A percentile compares a stretch with the other conserved stretches of the same genome.
Conservation (phyloP, 2,888 invertebrate genomes). For the Pheosia tremula region DNA sequence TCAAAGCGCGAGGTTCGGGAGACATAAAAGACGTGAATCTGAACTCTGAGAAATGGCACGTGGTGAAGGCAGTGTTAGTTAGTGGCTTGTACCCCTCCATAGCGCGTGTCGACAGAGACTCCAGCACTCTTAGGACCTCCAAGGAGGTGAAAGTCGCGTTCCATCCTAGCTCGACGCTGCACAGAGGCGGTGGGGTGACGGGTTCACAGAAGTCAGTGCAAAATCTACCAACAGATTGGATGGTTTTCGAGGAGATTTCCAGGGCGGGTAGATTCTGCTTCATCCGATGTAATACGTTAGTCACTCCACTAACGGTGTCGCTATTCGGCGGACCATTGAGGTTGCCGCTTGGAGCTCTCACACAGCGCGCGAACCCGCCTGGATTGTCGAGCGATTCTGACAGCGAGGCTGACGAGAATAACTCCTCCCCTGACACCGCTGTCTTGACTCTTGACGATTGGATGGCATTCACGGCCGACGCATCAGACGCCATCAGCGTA, state of each 20-base stretch:
- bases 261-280: slow-evolving; percentile 88
- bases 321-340: slow-evolving; percentile 90
- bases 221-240: slow-evolving; percentile 91
- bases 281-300: slow-evolving; percentile 91
- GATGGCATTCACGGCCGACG: slow-evolving; percentile 88
- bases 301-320: slow-evolving; percentile 92
- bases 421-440: slow-evolving; percentile 66
- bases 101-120: slow-evolving; percentile 88
- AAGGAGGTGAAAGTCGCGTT: slow-evolving; percentile 82
- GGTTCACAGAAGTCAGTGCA: slow-evolving; percentile 63
- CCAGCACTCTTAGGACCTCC: slow-evolving; percentile 86
- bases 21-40: slow-evolving; percentile 88
- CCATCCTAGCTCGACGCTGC: slow-evolving; percentile 86
- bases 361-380: slow-evolving; percentile 74
- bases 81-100: slow-evolving; percentile 96
- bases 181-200: slow-evolving; percentile 80
- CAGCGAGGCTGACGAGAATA: slow-evolving; percentile 71
- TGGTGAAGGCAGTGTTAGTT: slow-evolving; percentile 94
- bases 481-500: slow-evolving; percentile 86
- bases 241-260: slow-evolving; percentile 94
- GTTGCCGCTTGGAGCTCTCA: slow-evolving; percentile 78
- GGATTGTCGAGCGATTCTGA: slow-evolving; percentile 77
- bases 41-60: slow-evolving; percentile 94
- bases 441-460: slow-evolving; percentile 89
- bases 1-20: slow-evolving; percentile 83